A percentile compares a stretch with the other conserved stretches of the same genome.
phyloP scores from a whole-genome alignment of 2,113 vertebrate species.

The Myodes glareolus region DNA sequence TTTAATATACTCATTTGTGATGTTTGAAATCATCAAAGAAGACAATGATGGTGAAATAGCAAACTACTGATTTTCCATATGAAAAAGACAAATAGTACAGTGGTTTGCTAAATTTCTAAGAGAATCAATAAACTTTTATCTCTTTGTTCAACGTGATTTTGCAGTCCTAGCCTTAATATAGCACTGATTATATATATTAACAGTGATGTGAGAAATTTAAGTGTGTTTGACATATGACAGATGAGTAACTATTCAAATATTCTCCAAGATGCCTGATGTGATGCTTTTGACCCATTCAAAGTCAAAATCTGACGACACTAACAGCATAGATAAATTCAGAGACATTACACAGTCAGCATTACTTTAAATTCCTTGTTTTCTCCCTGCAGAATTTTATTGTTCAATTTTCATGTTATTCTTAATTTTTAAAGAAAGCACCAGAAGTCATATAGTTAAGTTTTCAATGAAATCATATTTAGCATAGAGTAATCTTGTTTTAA shows the following conservation, averaged over 20 bases:
- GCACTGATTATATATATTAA: not conserved
- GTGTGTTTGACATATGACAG: too few relatives aligned
- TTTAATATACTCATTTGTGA: not conserved
- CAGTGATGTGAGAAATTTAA: not conserved
- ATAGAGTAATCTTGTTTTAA: not conserved
- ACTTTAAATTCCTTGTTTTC: not conserved
- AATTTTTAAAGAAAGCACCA: not conserved
- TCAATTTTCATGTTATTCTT: not conserved
- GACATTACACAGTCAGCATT: not conserved
- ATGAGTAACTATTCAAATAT: not conserved
- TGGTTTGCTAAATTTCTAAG: not conserved
- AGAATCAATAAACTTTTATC: not conserved
- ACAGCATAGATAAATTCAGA: not conserved
- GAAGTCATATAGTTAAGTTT: not conserved
- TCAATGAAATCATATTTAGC: not conserved
- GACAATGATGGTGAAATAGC: too few relatives aligned
- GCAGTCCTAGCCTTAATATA: not conserved
- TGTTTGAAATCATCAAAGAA: not conserved
- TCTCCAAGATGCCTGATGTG: not conserved
- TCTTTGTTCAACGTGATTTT: not conserved
- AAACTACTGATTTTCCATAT: not conserved
- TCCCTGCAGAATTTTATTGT: not conserved
- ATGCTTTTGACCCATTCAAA: not conserved
- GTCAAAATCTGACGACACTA: not conserved
- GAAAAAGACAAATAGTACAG: not conserved